Percentiles rank a stretch among this genome's conserved stretches.
These are phyloP conservation scores for Orthochromis malagaraziensis DNA, from an alignment of 2,113 vertebrate species.

Conservation along the genomic window DNA sequence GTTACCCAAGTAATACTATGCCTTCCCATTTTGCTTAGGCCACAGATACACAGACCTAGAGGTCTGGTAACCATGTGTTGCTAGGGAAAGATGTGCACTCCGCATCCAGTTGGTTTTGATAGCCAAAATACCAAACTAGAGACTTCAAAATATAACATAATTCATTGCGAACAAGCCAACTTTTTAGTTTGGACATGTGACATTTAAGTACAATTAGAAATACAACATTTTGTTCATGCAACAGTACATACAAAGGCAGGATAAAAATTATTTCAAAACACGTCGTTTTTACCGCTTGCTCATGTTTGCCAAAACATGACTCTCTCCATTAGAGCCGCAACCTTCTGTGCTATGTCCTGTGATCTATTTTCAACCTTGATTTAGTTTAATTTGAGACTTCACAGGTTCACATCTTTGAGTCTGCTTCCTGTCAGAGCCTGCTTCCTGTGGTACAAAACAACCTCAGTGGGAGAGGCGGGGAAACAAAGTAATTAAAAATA, in stretches of 20 bases:
- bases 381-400: constrained; percentile 27
- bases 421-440: constrained; percentile 18
- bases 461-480: neutral
- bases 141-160: neutral
- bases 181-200: neutral
- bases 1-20: neutral
- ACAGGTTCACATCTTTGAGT: constrained; percentile 17
- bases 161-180: neutral
- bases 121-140: neutral
- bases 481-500: constrained; percentile 43
- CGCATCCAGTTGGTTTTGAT: neutral
- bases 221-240: neutral
- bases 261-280: neutral
- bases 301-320: neutral
- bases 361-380: constrained; percentile 12
- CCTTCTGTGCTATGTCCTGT: neutral
- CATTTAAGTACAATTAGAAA: neutral
- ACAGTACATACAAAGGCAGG: neutral
- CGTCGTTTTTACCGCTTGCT: neutral
- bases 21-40: neutral
- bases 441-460: constrained; percentile 9
- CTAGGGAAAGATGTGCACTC: neutral
- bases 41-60: neutral
- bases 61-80: neutral
- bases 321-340: neutral